These are phyloP conservation scores for Eristalis arbustorum DNA, from an alignment of 2,888 invertebrate species.

Conservation along the genomic window DNA sequence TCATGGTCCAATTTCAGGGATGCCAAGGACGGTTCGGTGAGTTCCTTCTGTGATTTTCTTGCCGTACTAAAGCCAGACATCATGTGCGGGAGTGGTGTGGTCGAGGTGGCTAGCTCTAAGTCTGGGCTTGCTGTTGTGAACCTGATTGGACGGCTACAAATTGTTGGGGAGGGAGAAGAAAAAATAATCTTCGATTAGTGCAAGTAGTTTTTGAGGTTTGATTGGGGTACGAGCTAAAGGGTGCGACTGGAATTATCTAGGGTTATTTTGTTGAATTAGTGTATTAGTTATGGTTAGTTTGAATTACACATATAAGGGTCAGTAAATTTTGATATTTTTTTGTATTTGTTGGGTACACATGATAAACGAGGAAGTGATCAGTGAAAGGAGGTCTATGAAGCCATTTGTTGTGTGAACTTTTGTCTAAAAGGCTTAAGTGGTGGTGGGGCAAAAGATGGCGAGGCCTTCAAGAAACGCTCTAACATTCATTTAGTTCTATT, in stretches of 20 bases:
- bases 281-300: not conserved
- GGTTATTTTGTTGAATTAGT: not conserved
- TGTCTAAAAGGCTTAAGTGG: too few species aligned
- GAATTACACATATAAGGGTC: not conserved
- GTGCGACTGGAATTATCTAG: not conserved
- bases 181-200: constrained; percentile 61
- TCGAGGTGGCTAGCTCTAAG: constrained; percentile 72
- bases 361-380: too few species aligned
- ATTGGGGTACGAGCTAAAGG: not conserved
- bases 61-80: constrained; percentile 76
- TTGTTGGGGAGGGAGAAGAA: constrained; percentile 24
- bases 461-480: too few species aligned
- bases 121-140: constrained; percentile 76
- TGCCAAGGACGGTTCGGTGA: constrained; percentile 76
- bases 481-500: too few species aligned
- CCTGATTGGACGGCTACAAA: constrained; percentile 78
- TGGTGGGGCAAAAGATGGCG: too few species aligned
- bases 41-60: constrained; percentile 72
- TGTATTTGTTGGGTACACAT: not conserved
- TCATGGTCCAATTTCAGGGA: constrained; percentile 77
- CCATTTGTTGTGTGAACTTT: too few species aligned
- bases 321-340: not conserved
- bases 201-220: not conserved
- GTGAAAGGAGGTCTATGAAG: too few species aligned
- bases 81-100: constrained; percentile 76